Evolutionary conservation across 2,888 invertebrate species (phyloP).

Genomic region (Apoderus coryli): DNA sequence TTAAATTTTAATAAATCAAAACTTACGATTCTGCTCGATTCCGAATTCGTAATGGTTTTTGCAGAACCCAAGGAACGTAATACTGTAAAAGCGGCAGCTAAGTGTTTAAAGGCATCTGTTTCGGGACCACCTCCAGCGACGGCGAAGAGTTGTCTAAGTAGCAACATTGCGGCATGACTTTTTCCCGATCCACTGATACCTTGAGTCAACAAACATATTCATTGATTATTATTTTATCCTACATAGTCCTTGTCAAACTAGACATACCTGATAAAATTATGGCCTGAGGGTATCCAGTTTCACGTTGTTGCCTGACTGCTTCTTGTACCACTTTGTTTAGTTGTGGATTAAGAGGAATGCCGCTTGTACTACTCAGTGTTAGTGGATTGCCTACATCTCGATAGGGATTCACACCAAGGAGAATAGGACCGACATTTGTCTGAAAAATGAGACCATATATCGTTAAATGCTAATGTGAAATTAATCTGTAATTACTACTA

Average conservation of each 20-base stretch:
- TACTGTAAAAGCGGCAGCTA: slow-evolving; percentile 90
- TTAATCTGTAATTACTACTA: too few relatives aligned
- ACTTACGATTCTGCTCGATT: slow-evolving; percentile 83
- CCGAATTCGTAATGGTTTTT: slow-evolving; percentile 77
- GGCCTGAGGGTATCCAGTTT: slow-evolving; percentile 91
- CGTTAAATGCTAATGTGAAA: too few relatives aligned
- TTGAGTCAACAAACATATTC: slow-evolving; percentile 23
- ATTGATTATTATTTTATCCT: neutral
- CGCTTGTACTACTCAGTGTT: slow-evolving; percentile 62
- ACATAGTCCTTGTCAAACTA: slow-evolving; percentile 6
- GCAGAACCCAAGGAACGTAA: slow-evolving; percentile 82
- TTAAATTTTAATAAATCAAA: too few relatives aligned
- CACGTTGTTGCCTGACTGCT: slow-evolving; percentile 84
- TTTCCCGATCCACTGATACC: slow-evolving; percentile 89
- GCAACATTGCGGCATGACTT: slow-evolving; percentile 82
- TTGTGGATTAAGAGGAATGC: slow-evolving; percentile 61
- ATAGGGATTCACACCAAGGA: slow-evolving; percentile 82
- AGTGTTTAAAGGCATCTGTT: slow-evolving; percentile 91
- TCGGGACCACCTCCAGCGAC: slow-evolving; percentile 89
- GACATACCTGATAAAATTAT: slow-evolving; percentile 71
- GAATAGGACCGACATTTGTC: slow-evolving; percentile 87
- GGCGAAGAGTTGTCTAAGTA: slow-evolving; percentile 81
- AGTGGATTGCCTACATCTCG: slow-evolving; percentile 76
- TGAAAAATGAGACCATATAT: too few relatives aligned
- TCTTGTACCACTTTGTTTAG: slow-evolving; percentile 80